These are phyloP conservation scores for Zaprionus ornatus DNA, from an alignment of 1,140 invertebrate species.

Conservation along the genomic window DNA sequence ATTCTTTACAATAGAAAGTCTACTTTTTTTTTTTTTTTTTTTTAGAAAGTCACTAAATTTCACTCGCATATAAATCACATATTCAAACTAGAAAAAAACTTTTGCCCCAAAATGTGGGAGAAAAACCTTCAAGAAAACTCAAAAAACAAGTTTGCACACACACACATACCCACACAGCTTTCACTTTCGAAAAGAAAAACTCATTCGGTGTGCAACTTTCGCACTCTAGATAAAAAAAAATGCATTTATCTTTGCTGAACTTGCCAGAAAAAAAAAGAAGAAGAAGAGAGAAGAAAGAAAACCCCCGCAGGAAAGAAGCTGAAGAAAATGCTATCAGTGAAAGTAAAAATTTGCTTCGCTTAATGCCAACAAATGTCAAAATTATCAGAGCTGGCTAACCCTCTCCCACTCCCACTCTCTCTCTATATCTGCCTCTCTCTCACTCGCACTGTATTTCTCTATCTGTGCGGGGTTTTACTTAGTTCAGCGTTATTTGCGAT, in stretches of 20 bases:
- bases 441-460: not conserved
- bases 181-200: slow-evolving; percentile 2
- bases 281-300: not conserved
- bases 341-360: slow-evolving; percentile 32
- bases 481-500: slow-evolving; percentile 39
- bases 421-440: not conserved
- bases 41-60: not conserved
- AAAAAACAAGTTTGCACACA: not conserved
- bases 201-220: slow-evolving; percentile 32
- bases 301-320: not conserved
- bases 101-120: not conserved
- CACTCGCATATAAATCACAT: not conserved
- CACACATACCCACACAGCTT: not conserved
- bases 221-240: slow-evolving; percentile 38
- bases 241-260: slow-evolving; percentile 46
- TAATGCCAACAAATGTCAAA: slow-evolving; percentile 36
- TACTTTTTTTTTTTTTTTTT: too few species aligned
- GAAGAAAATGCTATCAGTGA: slow-evolving; percentile 29
- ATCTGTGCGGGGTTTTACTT: not conserved
- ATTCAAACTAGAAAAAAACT: slow-evolving; percentile 7
- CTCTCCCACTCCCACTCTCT: not conserved
- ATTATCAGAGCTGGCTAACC: slow-evolving; percentile 25
- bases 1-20: not conserved
- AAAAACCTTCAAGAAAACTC: not conserved
- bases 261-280: slow-evolving; percentile 18